Conservation (phyloP, 2,797 vertebrate genomes). For the Sebastolobus alascanus region DNA sequence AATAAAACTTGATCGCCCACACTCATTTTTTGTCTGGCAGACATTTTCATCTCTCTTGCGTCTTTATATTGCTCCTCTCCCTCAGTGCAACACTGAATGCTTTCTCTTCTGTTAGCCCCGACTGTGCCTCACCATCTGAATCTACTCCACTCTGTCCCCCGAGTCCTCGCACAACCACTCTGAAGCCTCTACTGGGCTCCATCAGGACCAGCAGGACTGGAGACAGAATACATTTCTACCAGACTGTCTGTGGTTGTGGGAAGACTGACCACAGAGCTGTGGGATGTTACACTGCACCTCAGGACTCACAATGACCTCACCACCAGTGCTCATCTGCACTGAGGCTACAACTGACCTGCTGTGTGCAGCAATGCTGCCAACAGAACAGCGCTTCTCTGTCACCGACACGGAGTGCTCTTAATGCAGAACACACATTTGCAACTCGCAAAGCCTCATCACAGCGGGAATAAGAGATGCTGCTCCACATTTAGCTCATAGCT, state of each 20-base stretch:
- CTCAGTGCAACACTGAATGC: conserved; percentile 41
- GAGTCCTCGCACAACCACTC: conserved; percentile 65
- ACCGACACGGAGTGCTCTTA: conserved; percentile 46
- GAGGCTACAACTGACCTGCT: conserved; percentile 47
- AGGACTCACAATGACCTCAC: conserved; percentile 68
- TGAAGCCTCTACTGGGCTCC: conserved; percentile 64
- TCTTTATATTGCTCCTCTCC: conserved; percentile 41
- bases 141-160: conserved; percentile 60
- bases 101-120: conserved; percentile 42
- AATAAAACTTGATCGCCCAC: conserved; percentile 71
- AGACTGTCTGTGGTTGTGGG: conserved; percentile 66
- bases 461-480: conserved; percentile 15
- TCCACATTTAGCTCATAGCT: conserved; percentile 33
- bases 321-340: conserved; percentile 49
- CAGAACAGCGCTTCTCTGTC: conserved; percentile 47
- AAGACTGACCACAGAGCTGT: conserved; percentile 54
- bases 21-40: conserved; percentile 59
- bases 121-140: conserved; percentile 62
- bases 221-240: conserved; percentile 66
- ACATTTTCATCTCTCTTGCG: conserved; percentile 52
- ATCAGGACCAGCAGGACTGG: conserved; percentile 54
- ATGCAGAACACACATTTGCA: conserved; percentile 50
- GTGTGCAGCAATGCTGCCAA: conserved; percentile 26
- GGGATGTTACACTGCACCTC: conserved; percentile 65
- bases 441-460: conserved; percentile 29